These are phyloP conservation scores for Atta texana DNA, from an alignment of 1,140 invertebrate genomes.

Conservation along the genomic window DNA sequence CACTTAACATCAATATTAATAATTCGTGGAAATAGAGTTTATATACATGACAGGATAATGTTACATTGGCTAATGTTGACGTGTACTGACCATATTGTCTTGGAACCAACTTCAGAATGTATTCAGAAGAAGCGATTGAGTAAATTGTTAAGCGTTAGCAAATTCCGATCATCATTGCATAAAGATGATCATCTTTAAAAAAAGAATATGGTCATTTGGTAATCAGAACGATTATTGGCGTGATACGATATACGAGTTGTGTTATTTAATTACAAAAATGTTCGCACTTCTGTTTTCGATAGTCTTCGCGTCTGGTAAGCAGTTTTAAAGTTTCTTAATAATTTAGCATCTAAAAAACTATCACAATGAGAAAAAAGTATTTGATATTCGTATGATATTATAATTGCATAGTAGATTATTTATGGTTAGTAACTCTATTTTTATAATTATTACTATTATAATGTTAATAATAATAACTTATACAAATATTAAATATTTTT, in stretches of 20 bases:
- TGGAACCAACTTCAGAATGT: neutral
- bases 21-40: too few relatives aligned
- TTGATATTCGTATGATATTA: too few relatives aligned
- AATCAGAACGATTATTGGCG: neutral
- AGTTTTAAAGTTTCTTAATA: neutral
- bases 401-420: too few relatives aligned
- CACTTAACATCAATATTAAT: too few relatives aligned
- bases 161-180: constrained; percentile 41
- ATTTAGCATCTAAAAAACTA: neutral
- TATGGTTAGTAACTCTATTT: too few relatives aligned
- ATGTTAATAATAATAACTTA: too few relatives aligned
- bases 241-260: neutral
- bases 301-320: constrained; percentile 5
- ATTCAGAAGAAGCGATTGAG: neutral
- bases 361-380: too few relatives aligned
- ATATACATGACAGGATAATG: too few relatives aligned
- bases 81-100: too few relatives aligned
- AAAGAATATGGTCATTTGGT: neutral
- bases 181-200: constrained; percentile 40
- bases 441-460: too few relatives aligned
- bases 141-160: constrained; percentile 16
- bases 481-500: too few relatives aligned
- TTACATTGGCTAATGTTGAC: too few relatives aligned
- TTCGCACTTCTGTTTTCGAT: neutral
- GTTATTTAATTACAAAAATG: constrained; percentile 22